Evolutionary conservation across 2,888 invertebrate species (phyloP).

Genomic region (Drosophila pseudotakahashii): DNA sequence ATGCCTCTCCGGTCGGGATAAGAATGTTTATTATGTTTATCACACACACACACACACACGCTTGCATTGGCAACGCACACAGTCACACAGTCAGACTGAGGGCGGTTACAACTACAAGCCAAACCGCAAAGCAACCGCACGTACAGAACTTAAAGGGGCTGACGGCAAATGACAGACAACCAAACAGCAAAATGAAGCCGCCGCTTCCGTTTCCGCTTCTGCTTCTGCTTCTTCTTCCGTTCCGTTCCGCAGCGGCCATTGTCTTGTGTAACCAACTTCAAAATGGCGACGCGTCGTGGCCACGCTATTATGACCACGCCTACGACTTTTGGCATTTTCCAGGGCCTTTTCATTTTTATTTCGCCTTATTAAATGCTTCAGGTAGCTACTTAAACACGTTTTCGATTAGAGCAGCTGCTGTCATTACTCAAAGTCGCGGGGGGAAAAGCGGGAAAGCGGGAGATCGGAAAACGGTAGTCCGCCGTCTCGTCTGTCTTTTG

Average conservation of each 20-base stretch:
- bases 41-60: conserved; percentile 35
- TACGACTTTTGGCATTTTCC: conserved; percentile 35
- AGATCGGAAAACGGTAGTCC: not conserved
- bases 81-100: conserved; percentile 15
- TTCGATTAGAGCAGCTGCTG: conserved; percentile 76
- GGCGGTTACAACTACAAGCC: conserved; percentile 45
- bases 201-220: conserved; percentile 24
- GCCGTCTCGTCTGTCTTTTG: conserved; percentile 22
- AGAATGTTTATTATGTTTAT: conserved; percentile 78
- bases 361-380: conserved; percentile 72
- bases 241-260: conserved; percentile 43
- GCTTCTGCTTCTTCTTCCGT: not conserved
- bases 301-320: conserved; percentile 48
- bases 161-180: conserved; percentile 60
- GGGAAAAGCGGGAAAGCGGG: conserved; percentile 1
- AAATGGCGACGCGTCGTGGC: conserved; percentile 50
- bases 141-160: conserved; percentile 72
- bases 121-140: conserved; percentile 77
- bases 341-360: conserved; percentile 43
- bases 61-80: not conserved
- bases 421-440: conserved; percentile 55
- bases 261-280: conserved; percentile 47
- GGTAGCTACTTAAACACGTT: conserved; percentile 81
- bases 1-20: conserved; percentile 70
- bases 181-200: conserved; percentile 60